These are phyloP conservation scores for Pediacus dermestoides DNA, from an alignment of 2,888 invertebrate species.

Conservation along the genomic window DNA sequence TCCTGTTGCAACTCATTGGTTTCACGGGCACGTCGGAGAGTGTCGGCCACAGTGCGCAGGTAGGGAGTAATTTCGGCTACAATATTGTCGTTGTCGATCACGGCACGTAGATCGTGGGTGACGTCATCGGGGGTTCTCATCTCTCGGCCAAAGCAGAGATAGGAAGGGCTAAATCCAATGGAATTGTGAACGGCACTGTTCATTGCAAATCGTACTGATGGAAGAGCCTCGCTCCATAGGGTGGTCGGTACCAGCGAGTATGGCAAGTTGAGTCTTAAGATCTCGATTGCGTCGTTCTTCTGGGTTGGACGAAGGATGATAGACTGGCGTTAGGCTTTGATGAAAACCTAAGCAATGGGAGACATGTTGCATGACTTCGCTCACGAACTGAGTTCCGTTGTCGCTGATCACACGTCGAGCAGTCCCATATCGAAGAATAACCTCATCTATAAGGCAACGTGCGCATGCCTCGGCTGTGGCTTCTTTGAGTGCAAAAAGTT, in stretches of 20 bases:
- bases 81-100: constrained; percentile 15
- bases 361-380: constrained; percentile 34
- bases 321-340: constrained; percentile 25
- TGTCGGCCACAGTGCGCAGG: constrained; percentile 4
- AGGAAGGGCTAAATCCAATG: constrained; percentile 35
- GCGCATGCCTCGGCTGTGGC: constrained; percentile 23
- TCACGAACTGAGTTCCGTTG: constrained; percentile 37
- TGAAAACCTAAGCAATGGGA: constrained; percentile 27
- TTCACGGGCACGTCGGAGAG: constrained; percentile 12
- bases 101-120: constrained; percentile 13
- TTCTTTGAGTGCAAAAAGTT: constrained; percentile 21
- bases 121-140: constrained; percentile 24
- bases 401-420: constrained; percentile 36
- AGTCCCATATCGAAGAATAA: constrained; percentile 33
- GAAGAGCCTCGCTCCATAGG: constrained; percentile 33
- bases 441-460: constrained; percentile 22
- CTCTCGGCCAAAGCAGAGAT: constrained; percentile 35
- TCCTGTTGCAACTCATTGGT: constrained; percentile 11
- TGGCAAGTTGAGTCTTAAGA: constrained; percentile 32
- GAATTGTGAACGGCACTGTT: constrained; percentile 29
- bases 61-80: constrained; percentile 13
- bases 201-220: constrained; percentile 37
- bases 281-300: constrained; percentile 25
- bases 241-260: constrained; percentile 32
- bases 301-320: constrained; percentile 14